Percentiles rank a stretch among this genome's conserved stretches.
phyloP scores from a whole-genome alignment of 1,140 invertebrate species.

The Cherax destructor region DNA sequence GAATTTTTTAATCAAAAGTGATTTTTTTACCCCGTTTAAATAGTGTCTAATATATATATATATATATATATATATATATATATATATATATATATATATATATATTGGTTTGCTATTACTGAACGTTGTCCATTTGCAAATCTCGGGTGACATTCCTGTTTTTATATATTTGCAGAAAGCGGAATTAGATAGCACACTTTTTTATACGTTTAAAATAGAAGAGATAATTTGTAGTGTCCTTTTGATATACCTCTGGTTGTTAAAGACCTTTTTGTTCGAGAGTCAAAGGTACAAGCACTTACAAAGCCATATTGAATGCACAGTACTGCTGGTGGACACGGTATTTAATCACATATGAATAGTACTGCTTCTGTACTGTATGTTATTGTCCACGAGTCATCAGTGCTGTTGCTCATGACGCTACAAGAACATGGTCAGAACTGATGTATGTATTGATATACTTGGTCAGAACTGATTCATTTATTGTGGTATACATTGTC shows the following conservation, averaged over 20 bases:
- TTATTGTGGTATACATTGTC: no score
- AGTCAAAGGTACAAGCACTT: not conserved
- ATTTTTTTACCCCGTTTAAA: not conserved
- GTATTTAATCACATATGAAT: not conserved
- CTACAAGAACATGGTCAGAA: no score
- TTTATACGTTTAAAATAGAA: not conserved
- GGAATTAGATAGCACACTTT: slow-evolving; percentile 5
- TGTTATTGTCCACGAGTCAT: not conserved
- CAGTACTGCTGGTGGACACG: not conserved
- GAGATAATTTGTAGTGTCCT: slow-evolving; percentile 1
- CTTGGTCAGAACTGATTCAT: no score
- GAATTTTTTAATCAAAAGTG: not conserved
- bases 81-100: slow-evolving; percentile 6
- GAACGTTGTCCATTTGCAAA: not conserved
- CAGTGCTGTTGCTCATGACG: no score
- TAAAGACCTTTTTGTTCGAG: not conserved
- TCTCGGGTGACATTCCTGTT: slow-evolving; percentile 4
- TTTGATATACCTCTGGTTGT: not conserved
- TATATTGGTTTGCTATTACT: slow-evolving; percentile 11
- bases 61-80: slow-evolving; percentile 1
- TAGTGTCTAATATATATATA: not conserved
- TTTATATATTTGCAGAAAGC: slow-evolving; percentile 7
- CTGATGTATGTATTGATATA: no score
- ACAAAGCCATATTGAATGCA: no score
- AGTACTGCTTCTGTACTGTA: not conserved